Base-by-base conservation (phyloP, 1,140 invertebrate genomes). In the Muscidifurax raptorellus region DNA sequence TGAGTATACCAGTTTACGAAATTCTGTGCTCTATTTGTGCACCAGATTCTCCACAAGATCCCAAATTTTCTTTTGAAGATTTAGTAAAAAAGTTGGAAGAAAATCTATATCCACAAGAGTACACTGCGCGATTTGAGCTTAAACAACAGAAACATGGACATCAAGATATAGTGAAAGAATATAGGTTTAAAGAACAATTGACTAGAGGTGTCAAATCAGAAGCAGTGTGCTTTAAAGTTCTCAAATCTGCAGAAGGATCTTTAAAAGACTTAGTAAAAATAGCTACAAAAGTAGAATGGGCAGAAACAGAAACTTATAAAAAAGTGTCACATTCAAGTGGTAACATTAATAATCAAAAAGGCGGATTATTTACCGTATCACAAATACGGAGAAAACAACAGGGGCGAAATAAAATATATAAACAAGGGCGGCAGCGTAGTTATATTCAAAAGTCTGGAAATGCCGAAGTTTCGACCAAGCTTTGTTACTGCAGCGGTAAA, bases 1-100 rank as follows among this genome's bases (percentile, higher is more conserved):
- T 77, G 0, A 77, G 47, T 13, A 77, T 44, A 4, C 25, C 30
- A 27, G 75, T 59, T 64, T 77, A 77, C 25, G 75, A 77, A 64
- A 59, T 59, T 0, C 15, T 77, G 25, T 77, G 44, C 27, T 28
- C 27, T 2, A 22, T 77, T 9, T 77, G 44, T 25, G 13, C n/a
- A 1, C 75, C 72, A 0, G 36, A 75, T 18, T 75, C 72, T 4
- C 36, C 74, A 18, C 72, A 74, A 25, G 30, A 74, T 22, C 13
- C 15, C 32, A 75, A 75, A 27, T 44, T 22, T n/a, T 22, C 32
- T 9, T 75, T 28, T 27, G 18, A 44, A 0, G 74, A 75, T 47
- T 47, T 75, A 9, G 40, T 75, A 18, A 44, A 75, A 27, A 75
- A 0, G 22, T 47, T 75, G 18, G 74, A 44, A 0, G 2, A 75